Percentiles rank a stretch among this genome's conserved stretches.
phyloP scores from a whole-genome alignment of 2,888 invertebrate species.

The Melieria picta region DNA sequence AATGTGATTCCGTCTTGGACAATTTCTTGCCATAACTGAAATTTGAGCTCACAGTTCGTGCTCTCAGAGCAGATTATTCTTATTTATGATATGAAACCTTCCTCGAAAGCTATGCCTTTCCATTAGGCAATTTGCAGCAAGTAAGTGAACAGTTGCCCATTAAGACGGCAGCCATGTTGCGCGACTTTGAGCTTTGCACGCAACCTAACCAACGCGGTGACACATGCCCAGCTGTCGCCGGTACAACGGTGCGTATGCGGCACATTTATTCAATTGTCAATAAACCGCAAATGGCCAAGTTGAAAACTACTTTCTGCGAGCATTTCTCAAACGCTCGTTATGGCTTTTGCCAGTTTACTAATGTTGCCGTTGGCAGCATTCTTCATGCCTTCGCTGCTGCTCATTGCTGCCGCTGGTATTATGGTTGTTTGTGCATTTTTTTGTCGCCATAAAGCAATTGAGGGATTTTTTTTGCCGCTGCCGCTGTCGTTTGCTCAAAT shows the following conservation, averaged over 20 bases:
- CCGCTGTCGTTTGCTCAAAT: background rate
- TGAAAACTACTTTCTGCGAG: background rate
- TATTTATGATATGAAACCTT: no score
- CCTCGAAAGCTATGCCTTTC: no score
- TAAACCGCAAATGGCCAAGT: background rate
- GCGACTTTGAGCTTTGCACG: no score
- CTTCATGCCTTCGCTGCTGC: background rate
- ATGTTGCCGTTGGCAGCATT: background rate
- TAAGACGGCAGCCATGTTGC: no score
- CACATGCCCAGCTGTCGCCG: background rate
- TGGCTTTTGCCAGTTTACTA: background rate
- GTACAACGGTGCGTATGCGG: background rate
- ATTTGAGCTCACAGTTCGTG: no score
- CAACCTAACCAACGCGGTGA: background rate
- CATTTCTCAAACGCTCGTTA: background rate
- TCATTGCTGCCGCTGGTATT: background rate
- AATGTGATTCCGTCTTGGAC: no score
- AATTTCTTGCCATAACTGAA: no score
- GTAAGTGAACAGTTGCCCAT: no score
- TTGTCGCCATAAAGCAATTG: background rate
- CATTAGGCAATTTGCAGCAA: no score
- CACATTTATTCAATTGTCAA: background rate
- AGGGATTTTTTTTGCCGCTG: background rate
- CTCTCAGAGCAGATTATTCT: no score
- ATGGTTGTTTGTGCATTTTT: background rate